A percentile compares a stretch with the other conserved stretches of the same genome.
Evolutionary conservation across 2,888 invertebrate genomes (phyloP).

Genomic region (Drosophila kuntzei): DNA sequence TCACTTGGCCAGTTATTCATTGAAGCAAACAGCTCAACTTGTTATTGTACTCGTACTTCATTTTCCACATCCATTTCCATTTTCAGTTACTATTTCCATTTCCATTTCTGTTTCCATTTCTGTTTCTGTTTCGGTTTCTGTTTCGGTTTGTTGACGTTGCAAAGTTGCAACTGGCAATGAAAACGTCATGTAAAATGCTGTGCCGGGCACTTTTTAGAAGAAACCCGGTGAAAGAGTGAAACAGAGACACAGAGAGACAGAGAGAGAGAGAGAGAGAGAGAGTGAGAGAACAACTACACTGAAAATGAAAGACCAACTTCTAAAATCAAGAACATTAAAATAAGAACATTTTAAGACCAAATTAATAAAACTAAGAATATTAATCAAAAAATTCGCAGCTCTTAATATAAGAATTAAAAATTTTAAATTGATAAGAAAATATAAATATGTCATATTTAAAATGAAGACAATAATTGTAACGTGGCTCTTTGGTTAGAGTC

Average conservation of each 20-base stretch:
- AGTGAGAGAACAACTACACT: constrained; percentile 2
- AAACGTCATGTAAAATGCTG: constrained; percentile 79
- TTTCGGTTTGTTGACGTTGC: constrained; percentile 73
- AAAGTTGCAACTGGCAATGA: constrained; percentile 65
- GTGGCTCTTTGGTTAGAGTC: too few relatives aligned
- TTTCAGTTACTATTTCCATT: constrained; percentile 5
- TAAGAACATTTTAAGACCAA: too few relatives aligned
- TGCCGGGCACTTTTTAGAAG: constrained; percentile 56
- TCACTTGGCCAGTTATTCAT: constrained; percentile 47
- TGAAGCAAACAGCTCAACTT: constrained; percentile 48
- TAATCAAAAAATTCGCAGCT: too few relatives aligned
- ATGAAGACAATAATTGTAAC: too few relatives aligned
- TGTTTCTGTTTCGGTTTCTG: constrained; percentile 10
- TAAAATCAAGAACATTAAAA: too few relatives aligned
- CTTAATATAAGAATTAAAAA: too few relatives aligned
- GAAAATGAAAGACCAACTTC: too few relatives aligned
- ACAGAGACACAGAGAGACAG: background rate
- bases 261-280: background rate
- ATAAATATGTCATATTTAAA: too few relatives aligned
- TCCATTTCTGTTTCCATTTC: constrained; percentile 5
- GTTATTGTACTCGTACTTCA: constrained; percentile 37
- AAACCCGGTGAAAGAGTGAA: constrained; percentile 16
- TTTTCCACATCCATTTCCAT: constrained; percentile 37
- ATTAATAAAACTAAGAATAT: too few relatives aligned
- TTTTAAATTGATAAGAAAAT: too few relatives aligned